Base-by-base conservation (phyloP, 2,888 invertebrate species). In the Neoascia interrupta region DNA sequence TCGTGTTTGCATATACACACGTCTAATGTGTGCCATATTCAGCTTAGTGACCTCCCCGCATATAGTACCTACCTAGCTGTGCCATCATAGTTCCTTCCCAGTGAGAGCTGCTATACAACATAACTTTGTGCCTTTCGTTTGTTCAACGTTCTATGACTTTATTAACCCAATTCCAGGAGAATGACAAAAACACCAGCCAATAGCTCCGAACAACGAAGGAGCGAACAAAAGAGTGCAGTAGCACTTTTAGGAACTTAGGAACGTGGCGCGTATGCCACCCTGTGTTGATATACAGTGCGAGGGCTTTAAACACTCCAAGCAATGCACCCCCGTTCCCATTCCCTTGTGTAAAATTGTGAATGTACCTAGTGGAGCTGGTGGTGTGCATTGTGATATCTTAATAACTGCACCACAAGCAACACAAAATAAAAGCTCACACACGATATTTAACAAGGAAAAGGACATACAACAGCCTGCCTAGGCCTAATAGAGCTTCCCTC, bases 341-440 rank as follows among this genome's bases (percentile, higher is more conserved):
- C 47, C 11, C 8, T 11, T 6, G 13, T 18, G 18, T 16, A 18
- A 49, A 13, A 31, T 10, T 49, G 49, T n/a, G 34, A 13, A 51
- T 31, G n/a, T 31, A 26, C 31, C 31, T n/a, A 31, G 18, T 51
- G 18, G 26, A 28, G 47, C 15, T 13, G 43, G 51, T 74, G 41
- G 47, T 70, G 63, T 70, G 47, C 61, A 70, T 76, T 76, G 76
- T 72, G 54, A 72, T 79, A 36, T 79, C 76, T 72, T 66, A 60
- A 72, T 72, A 79, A 47, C 51, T 79, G 58, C 41, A 49, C 31
- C 54, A 41, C 8, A 60, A 0, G 56, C 43, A 53, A 8, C 26
- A 5, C 31, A 53, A 63, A 13, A 41, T 13, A 16, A 1, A 1
- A 16, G 31, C 10, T n/a, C n/a, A n/a, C n/a, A n/a, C n/a, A 34